Evolutionary conservation across 1,140 invertebrate genomes (phyloP), one percentile per base, ranked within the genome.

Genomic region (Trachelipus rathkii): DNA sequence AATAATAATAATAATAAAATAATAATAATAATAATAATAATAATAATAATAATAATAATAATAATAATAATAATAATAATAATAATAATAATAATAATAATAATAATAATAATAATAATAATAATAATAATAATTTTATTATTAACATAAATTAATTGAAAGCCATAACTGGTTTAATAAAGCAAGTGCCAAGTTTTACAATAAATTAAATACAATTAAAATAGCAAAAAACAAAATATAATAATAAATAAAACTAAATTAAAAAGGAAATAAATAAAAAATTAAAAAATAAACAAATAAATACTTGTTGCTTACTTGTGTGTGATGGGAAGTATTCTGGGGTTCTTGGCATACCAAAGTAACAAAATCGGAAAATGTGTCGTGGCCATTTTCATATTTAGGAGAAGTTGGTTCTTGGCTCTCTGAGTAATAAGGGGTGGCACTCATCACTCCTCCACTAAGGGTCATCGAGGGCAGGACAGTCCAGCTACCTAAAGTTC

Each of bases 291-390:
- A 33, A 33, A 33, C 6, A 33, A 33, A 33, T 33, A 33, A 33
- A 33, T 33, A 33, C 23, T 46, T 9, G 8, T 15, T 19, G 2
- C 85, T 92, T 92, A 91, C 81, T 91, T 91, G 81, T n/a, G 76
- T 71, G 23, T 80, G 79, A 23, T 78, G 77, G 15, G 50, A 19
- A 60, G 77, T 78, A 60, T 92, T 91, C 82, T 93, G 92, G 66
- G 92, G 91, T 86, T 97, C 95, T 86, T 97, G 95, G 84, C 95
- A 97, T 68, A 97, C 95, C 83, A 97, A 94, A 45, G 95, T 97
- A 45, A 97, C 95, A 86, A 97, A 97, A 85, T 98, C 95, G 0
- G 94, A 93, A 74, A 98, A 90, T 0, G 93, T 95, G 85, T 97
- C 95, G 84, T 95, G 92, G 45, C 91, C 91, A 83, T 92, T 92